Conservation (phyloP, 2,888 invertebrate genomes). For the Volucella inflata region DNA sequence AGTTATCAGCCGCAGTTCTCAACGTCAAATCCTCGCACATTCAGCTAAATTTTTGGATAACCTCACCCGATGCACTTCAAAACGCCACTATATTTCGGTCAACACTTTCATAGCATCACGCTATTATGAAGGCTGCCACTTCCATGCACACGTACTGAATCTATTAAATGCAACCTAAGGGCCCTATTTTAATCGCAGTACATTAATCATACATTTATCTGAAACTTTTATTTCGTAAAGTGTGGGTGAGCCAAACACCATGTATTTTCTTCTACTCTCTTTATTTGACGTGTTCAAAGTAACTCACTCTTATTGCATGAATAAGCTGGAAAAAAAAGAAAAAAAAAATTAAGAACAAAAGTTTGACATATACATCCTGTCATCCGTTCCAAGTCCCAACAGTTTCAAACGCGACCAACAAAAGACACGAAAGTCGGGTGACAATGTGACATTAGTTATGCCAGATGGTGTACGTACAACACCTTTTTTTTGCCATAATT, state of each 20-base stretch:
- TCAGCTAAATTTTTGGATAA: constrained; percentile 34
- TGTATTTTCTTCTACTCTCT: neutral
- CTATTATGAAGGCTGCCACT: constrained; percentile 38
- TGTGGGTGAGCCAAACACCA: too few relatives aligned
- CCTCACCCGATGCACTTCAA: constrained; percentile 26
- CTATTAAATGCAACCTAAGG: constrained; percentile 31
- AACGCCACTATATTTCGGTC: constrained; percentile 18
- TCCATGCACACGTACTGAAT: constrained; percentile 34
- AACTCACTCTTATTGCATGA: neutral
- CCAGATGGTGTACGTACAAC: constrained; percentile 69
- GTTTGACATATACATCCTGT: constrained; percentile 60
- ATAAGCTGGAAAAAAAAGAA: constrained; percentile 2
- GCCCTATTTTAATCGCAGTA: neutral
- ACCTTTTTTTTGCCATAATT: constrained; percentile 70
- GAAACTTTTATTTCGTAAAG: neutral
- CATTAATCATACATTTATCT: neutral
- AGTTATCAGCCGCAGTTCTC: neutral
- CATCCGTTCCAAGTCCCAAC: constrained; percentile 21
- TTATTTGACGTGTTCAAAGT: neutral
- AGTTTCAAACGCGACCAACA: constrained; percentile 35
- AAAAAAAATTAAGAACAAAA: constrained; percentile 47
- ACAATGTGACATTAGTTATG: constrained; percentile 73
- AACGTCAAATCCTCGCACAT: neutral
- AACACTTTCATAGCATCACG: neutral
- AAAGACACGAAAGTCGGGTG: constrained; percentile 49